Percentiles rank a stretch among this genome's conserved stretches.
Conservation (phyloP, 2,113 vertebrate species). For the Dermatemys mawii region DNA sequence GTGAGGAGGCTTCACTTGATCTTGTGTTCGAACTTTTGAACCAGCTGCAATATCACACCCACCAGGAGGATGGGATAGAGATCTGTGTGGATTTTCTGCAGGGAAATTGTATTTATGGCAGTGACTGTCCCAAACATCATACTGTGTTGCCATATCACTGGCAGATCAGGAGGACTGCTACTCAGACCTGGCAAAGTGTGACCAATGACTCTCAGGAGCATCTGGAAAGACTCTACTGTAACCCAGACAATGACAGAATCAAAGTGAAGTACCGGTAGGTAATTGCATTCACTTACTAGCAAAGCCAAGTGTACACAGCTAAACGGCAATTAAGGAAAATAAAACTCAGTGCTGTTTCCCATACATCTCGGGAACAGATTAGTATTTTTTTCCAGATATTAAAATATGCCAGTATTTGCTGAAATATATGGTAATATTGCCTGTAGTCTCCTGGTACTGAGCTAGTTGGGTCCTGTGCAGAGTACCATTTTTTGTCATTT, state of each 20-base stretch:
- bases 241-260: constrained; percentile 96
- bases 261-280: constrained; percentile 95
- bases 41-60: constrained; percentile 97
- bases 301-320: neutral
- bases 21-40: constrained; percentile 97
- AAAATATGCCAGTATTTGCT: neutral
- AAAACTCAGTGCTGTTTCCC: fast-evolving
- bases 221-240: constrained; percentile 98
- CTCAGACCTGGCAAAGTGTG: constrained; percentile 92
- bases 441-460: neutral
- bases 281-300: neutral
- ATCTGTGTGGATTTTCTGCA: constrained; percentile 97
- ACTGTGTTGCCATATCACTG: constrained; percentile 96
- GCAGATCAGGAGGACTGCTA: constrained; percentile 91
- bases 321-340: neutral
- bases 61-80: constrained; percentile 90
- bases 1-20: constrained; percentile 96
- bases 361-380: neutral
- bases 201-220: constrained; percentile 97
- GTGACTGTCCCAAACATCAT: constrained; percentile 94
- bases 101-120: constrained; percentile 92
- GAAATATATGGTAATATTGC: neutral
- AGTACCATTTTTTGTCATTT: neutral
- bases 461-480: neutral
- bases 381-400: neutral